Evolutionary conservation across 2,113 vertebrate species (phyloP).

Genomic region (Hyperoodon ampullatus): DNA sequence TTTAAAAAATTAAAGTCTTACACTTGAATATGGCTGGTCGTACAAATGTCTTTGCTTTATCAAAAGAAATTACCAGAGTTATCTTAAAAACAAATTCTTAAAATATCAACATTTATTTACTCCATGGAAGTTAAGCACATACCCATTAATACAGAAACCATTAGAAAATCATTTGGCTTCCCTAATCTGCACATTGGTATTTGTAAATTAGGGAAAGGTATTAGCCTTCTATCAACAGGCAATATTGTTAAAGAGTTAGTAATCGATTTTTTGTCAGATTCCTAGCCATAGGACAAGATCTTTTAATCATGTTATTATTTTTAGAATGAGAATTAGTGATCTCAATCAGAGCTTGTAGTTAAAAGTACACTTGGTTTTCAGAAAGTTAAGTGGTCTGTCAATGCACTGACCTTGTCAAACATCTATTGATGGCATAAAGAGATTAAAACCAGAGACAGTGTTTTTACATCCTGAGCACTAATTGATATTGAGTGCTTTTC

Average conservation of each 20-base stretch:
- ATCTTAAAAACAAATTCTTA: conserved; percentile 10
- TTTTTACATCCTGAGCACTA: conserved; percentile 35
- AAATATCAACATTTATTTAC: neutral
- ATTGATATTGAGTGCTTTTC: conserved; percentile 46
- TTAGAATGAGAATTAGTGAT: conserved; percentile 34
- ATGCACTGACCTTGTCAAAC: conserved; percentile 22
- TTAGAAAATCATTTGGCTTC: neutral
- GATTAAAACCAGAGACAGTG: conserved; percentile 21
- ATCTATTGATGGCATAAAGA: neutral
- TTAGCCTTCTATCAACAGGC: neutral
- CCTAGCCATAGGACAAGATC: neutral
- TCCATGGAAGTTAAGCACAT: conserved; percentile 34
- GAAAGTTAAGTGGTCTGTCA: conserved; percentile 26
- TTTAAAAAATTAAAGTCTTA: neutral
- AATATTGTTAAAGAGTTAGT: neutral
- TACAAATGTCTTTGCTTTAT: neutral
- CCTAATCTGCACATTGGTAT: neutral
- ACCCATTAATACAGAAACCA: neutral
- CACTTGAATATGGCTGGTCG: neutral
- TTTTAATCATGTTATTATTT: conserved; percentile 28
- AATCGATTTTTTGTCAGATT: neutral
- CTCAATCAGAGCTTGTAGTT: neutral
- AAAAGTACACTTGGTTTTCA: conserved; percentile 6
- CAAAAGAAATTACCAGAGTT: neutral
- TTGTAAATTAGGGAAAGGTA: neutral